A percentile compares a stretch with the other conserved stretches of the same genome.
Conservation (phyloP, 2,888 invertebrate species). For the Calameuta filiformis region DNA sequence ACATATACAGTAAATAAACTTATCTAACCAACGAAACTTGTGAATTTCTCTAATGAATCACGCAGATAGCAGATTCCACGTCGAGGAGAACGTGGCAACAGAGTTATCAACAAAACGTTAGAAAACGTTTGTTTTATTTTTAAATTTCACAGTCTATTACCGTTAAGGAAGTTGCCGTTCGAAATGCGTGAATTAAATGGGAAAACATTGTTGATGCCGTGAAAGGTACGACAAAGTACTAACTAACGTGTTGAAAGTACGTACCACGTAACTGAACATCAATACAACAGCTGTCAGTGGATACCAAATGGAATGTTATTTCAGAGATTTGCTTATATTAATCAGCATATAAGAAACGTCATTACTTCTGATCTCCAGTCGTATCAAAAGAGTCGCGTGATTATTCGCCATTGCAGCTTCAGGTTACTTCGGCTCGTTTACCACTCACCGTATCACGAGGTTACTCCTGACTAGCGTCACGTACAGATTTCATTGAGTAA, state of each 20-base stretch:
- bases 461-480: too few species aligned
- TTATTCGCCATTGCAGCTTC: too few species aligned
- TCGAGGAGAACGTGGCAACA: neutral
- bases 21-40: neutral
- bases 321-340: neutral
- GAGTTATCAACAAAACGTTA: neutral
- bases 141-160: neutral
- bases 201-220: neutral
- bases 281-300: neutral
- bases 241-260: neutral
- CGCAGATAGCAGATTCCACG: neutral
- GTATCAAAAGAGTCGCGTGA: too few species aligned
- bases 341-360: too few species aligned
- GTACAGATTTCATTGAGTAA: too few species aligned
- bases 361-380: too few species aligned
- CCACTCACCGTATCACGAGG: too few species aligned
- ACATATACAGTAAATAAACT: neutral
- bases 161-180: neutral
- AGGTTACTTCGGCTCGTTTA: too few species aligned
- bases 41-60: neutral
- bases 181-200: neutral
- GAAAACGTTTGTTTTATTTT: neutral
- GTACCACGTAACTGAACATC: neutral
- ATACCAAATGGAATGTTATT: neutral
- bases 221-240: neutral